Conservation (phyloP, 1,140 invertebrate species). For the Pissodes strobi region DNA sequence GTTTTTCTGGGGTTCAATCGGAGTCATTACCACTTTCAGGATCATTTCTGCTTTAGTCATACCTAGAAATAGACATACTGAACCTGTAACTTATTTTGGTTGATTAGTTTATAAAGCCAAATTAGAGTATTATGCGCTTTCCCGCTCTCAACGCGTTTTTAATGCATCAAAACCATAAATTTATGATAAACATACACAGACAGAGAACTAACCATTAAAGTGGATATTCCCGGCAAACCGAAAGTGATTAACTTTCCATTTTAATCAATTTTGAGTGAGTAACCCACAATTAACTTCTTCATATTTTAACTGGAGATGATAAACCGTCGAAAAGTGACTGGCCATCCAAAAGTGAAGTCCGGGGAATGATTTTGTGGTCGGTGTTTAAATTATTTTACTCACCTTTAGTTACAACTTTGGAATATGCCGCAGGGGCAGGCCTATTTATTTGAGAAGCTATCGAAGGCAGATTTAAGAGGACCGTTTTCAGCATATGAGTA, state of each 20-base stretch:
- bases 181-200: too few species aligned
- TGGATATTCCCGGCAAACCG: too few species aligned
- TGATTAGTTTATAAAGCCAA: too few species aligned
- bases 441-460: conserved; percentile 85
- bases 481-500: conserved; percentile 96
- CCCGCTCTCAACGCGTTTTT: not conserved
- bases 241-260: too few species aligned
- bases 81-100: too few species aligned
- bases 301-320: too few species aligned
- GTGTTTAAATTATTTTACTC: not conserved
- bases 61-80: conserved; percentile 6
- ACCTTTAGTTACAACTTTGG: conserved; percentile 87
- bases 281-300: too few species aligned
- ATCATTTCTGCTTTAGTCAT: conserved; percentile 99
- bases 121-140: too few species aligned
- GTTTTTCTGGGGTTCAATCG: conserved; percentile 80
- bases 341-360: not conserved
- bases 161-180: not conserved
- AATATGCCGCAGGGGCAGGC: conserved; percentile 83
- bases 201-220: too few species aligned
- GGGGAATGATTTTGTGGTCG: not conserved
- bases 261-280: too few species aligned
- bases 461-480: conserved; percentile 92
- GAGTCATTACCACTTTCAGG: conserved; percentile 96
- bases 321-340: too few species aligned